These are phyloP conservation scores for Eristalis intricaria DNA, from an alignment of 2,888 invertebrate genomes.

Conservation along the genomic window DNA sequence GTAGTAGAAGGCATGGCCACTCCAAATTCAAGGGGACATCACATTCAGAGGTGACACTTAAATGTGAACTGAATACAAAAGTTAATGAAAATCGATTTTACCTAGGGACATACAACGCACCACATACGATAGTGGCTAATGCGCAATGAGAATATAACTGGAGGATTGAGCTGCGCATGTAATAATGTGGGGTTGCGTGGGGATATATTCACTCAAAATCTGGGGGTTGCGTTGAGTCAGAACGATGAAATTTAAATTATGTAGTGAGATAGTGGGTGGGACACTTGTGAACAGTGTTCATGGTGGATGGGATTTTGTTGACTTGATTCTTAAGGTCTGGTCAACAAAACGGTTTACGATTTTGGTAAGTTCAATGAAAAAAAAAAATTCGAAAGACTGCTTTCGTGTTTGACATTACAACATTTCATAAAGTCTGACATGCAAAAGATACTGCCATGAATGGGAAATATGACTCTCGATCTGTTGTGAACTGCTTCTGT, in stretches of 20 bases:
- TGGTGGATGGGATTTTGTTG: background rate
- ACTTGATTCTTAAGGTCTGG: background rate
- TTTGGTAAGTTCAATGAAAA: too few relatives aligned
- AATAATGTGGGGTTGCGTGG: background rate
- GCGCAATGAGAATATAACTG: conserved; percentile 53
- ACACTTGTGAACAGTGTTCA: conserved; percentile 19
- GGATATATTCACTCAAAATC: conserved; percentile 40
- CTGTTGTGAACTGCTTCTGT: too few relatives aligned
- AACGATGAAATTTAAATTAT: background rate
- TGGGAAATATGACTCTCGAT: too few relatives aligned
- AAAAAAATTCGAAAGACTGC: too few relatives aligned
- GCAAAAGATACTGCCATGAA: too few relatives aligned
- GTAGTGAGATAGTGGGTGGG: background rate
- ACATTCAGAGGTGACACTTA: conserved; percentile 52
- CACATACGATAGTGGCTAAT: conserved; percentile 28
- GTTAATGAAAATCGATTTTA: conserved; percentile 70
- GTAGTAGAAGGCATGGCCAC: conserved; percentile 60
- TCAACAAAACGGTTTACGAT: too few relatives aligned
- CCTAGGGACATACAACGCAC: conserved; percentile 33
- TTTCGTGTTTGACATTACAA: too few relatives aligned
- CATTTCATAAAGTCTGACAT: too few relatives aligned
- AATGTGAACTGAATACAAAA: conserved; percentile 63
- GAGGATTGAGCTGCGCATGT: conserved; percentile 43
- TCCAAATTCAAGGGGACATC: conserved; percentile 67
- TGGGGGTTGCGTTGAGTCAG: background rate